Evolutionary conservation across 2,113 vertebrate genomes (phyloP).

Genomic region (Ancistrus triradiatus): DNA sequence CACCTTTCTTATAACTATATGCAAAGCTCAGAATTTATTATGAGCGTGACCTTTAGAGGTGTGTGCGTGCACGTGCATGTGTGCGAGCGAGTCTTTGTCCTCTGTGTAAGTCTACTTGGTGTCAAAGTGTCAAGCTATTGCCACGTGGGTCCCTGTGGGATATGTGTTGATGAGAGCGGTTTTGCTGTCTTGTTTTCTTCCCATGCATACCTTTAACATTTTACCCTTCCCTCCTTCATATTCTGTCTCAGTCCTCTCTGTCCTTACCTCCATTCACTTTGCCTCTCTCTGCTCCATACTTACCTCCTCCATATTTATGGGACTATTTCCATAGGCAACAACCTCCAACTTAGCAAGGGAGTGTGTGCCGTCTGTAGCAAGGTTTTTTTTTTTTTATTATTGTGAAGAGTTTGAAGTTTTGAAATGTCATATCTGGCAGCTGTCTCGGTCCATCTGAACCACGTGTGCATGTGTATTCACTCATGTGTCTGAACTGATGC

Average conservation of each 20-base stretch:
- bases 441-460: constrained; percentile 58
- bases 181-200: constrained; percentile 1
- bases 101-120: constrained; percentile 23
- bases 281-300: not conserved
- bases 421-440: constrained; percentile 45
- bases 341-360: constrained; percentile 27
- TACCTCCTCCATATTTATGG: constrained; percentile 43
- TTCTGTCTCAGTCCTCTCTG: not conserved
- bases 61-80: constrained; percentile 5
- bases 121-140: constrained; percentile 29
- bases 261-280: not conserved
- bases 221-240: not conserved
- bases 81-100: constrained; percentile 21
- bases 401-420: constrained; percentile 31
- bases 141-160: constrained; percentile 17
- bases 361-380: constrained; percentile 8
- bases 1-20: constrained; percentile 11
- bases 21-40: constrained; percentile 29
- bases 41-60: constrained; percentile 23
- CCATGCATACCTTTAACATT: constrained; percentile 47
- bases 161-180: not conserved
- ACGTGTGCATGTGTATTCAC: constrained; percentile 50
- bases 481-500: constrained; percentile 61
- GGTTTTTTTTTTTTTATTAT: constrained; percentile 3
- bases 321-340: constrained; percentile 31